These are phyloP conservation scores for Seriola rivoliana DNA, from an alignment of 2,113 vertebrate genomes.

Conservation along the genomic window DNA sequence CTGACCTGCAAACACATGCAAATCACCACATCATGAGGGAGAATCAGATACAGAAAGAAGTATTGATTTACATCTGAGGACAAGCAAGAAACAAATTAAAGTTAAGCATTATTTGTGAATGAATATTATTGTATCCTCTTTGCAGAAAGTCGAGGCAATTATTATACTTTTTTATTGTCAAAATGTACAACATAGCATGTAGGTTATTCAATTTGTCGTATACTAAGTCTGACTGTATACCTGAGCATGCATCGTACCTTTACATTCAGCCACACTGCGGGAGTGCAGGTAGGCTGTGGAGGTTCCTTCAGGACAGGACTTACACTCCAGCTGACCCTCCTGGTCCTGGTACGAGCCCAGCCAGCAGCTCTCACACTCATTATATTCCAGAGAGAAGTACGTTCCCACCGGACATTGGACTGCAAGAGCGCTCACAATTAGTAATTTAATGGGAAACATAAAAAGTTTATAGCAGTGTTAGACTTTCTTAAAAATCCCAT, in stretches of 20 bases:
- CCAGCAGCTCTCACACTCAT: constrained; percentile 94
- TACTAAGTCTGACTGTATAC: background rate
- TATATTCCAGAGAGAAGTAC: constrained; percentile 92
- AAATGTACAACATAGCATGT: too few relatives aligned
- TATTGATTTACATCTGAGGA: too few relatives aligned
- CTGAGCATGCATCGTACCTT: constrained; percentile 82
- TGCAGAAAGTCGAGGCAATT: background rate
- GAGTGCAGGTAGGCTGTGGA: constrained; percentile 95
- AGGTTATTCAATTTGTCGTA: background rate
- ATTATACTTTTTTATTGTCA: too few relatives aligned
- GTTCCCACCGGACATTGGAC: constrained; percentile 97
- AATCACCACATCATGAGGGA: background rate
- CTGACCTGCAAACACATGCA: constrained; percentile 84
- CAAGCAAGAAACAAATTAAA: background rate
- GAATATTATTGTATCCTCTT: background rate
- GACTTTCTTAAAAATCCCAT: background rate
- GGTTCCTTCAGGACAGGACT: constrained; percentile 90
- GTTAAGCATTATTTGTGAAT: background rate
- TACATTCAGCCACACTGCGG: constrained; percentile 91
- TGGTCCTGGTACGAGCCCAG: constrained; percentile 94
- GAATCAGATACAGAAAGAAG: background rate
- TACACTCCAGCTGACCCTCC: constrained; percentile 95
- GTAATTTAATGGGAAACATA: background rate
- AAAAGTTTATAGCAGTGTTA: background rate
- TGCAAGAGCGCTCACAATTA: constrained; percentile 67